These are phyloP conservation scores for Trichogramma dendrolimi DNA, from an alignment of 2,888 invertebrate genomes.

Conservation along the genomic window DNA sequence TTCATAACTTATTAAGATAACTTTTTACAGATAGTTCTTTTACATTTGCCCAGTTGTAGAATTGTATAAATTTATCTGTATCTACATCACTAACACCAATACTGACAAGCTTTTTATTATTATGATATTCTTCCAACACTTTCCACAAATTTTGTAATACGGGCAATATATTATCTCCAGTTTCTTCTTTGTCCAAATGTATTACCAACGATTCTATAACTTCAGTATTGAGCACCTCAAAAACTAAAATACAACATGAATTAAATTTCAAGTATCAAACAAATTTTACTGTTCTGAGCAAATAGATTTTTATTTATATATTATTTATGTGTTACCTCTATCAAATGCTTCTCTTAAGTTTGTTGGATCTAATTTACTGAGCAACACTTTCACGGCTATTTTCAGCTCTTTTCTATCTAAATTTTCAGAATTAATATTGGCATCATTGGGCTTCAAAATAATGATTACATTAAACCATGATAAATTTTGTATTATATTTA, in stretches of 20 bases:
- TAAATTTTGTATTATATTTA: slow-evolving; percentile 4
- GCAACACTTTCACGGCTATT: slow-evolving; percentile 82
- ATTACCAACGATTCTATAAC: slow-evolving; percentile 79
- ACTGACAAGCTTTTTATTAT: slow-evolving; percentile 58
- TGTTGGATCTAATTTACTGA: slow-evolving; percentile 66
- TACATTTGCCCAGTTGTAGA: slow-evolving; percentile 71
- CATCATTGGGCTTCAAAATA: slow-evolving; percentile 25
- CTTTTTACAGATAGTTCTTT: slow-evolving; percentile 19
- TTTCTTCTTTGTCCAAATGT: slow-evolving; percentile 63
- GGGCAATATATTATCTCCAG: slow-evolving; percentile 37
- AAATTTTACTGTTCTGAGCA: slow-evolving; percentile 1
- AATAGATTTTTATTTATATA: not conserved
- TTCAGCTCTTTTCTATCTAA: slow-evolving; percentile 73
- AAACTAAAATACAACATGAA: slow-evolving; percentile 57
- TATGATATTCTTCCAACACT: slow-evolving; percentile 69
- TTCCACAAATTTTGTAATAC: slow-evolving; percentile 72
- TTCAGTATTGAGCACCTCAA: slow-evolving; percentile 66
- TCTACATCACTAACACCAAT: slow-evolving; percentile 90
- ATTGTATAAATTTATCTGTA: slow-evolving; percentile 68
- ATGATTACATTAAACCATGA: slow-evolving; percentile 1
- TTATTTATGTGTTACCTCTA: slow-evolving; percentile 57
- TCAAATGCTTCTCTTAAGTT: slow-evolving; percentile 70
- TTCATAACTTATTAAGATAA: not conserved
- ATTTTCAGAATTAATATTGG: slow-evolving; percentile 49
- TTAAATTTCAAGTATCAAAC: slow-evolving; percentile 9